Conservation (phyloP, 1,140 invertebrate species). For the Zaprionus capensis region DNA sequence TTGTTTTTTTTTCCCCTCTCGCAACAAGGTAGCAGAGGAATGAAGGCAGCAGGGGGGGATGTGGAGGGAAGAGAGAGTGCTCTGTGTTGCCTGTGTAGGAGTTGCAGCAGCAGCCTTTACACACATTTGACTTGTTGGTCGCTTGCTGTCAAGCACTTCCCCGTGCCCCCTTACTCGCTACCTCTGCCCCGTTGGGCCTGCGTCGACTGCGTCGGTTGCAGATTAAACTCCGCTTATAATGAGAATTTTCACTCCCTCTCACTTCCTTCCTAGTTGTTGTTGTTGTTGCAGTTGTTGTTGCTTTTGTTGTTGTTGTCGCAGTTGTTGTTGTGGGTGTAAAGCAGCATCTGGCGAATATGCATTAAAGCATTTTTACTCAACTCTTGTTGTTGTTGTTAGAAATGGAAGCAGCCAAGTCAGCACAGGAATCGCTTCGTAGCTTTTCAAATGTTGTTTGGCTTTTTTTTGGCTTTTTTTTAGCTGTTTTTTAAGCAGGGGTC, state of each 20-base stretch:
- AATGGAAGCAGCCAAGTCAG: constrained; percentile 49
- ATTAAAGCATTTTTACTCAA: constrained; percentile 60
- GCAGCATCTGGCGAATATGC: constrained; percentile 71
- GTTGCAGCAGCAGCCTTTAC: constrained; percentile 6
- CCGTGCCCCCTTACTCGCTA: background rate
- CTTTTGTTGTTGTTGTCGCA: constrained; percentile 27
- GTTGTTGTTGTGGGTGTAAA: constrained; percentile 30
- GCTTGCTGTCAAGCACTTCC: background rate
- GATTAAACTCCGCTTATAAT: constrained; percentile 80
- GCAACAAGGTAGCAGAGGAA: background rate
- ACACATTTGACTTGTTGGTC: constrained; percentile 22
- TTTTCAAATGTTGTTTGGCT: constrained; percentile 18
- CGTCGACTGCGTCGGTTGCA: constrained; percentile 51
- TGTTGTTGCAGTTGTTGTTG: constrained; percentile 33
- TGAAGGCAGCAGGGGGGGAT: background rate
- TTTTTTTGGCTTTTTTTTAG: background rate
- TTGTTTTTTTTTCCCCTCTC: constrained; percentile 14
- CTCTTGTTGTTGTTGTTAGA: constrained; percentile 22
- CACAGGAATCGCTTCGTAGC: constrained; percentile 16
- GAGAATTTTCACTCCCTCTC: constrained; percentile 62
- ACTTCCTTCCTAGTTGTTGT: constrained; percentile 15
- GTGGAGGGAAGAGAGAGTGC: background rate
- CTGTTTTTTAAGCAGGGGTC: background rate
- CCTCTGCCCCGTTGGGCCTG: constrained; percentile 30
- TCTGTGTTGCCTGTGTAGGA: background rate